Evolutionary conservation across 23 tunicate species (phyloP), one percentile per base, ranked within the genome.

Genomic region (Halocynthia aurantium): DNA sequence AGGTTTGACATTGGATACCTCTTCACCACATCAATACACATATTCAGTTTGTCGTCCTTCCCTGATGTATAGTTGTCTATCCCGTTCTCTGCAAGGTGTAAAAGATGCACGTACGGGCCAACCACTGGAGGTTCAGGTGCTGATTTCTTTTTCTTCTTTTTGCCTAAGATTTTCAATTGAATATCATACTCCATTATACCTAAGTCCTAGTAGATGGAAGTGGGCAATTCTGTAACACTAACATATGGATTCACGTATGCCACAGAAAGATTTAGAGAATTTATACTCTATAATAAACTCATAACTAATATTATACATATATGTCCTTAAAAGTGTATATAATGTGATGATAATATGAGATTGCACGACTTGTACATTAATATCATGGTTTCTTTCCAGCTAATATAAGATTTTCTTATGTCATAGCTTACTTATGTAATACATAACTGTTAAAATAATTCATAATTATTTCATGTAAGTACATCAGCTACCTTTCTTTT

Each of bases 81-180:
- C 8, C 90, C 90, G 63, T 91, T 91, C 8, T 85, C 97, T n/a
- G 73, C 84, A 5, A 91, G 44, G 60, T 91, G 97, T 49, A 91
- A 78, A 44, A 88, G 77, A 81, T 77, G 69, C 18, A 91, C 54
- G 50, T 68, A 77, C 8, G 97, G 97, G 6, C 97, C 97, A 55
- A 83, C 77, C 6, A 71, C 51, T 6, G 97, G 91, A 7, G 97
- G 87, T 7, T 57, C 79, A 8, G 81, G 65, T 53, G 77, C 84
- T 22, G 64, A 71, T 51, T 91, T 91, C 61, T 77, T 77, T 49
- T 77, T 81, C 77, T 84, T 83, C 57, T 17, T 71, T 53, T 81
- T 57, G 8, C 77, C 84, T 74, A 6, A 72, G 56, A 10, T 72
- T 13, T 58, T 58, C 17, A n/a, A 58, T 58, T 58, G 15, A 58